Base-by-base conservation (phyloP, 2,888 invertebrate genomes). In the Noctua comes region DNA sequence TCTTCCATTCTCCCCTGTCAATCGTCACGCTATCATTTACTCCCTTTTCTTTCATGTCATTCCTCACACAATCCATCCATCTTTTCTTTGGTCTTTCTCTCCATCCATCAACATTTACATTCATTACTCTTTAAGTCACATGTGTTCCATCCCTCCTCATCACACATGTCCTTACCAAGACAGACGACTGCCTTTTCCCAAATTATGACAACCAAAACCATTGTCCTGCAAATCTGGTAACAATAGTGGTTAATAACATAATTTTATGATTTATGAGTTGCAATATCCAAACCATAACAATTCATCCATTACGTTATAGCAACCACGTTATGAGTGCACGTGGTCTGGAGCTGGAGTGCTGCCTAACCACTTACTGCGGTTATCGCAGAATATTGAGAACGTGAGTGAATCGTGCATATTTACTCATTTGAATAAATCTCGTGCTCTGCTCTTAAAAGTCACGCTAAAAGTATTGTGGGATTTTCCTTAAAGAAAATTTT, bases 281-380 rank as follows among this genome's bases (percentile, higher is more conserved):
- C 43, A 62, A 27, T 68, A 43, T 51, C 21, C 11, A 57, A 78
- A 36, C 64, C n/a, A 59, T 18, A 27, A 68, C 57, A 57, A 36
- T 79, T 40, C 46, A 31, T 75, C 4, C 31, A 57, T 48, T 51
- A 31, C 57, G 31, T 73, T 68, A 62, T 46, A 36, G 43, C 36
- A 51, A 70, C 70, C 73, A 54, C 79, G 21, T 16, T 48, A 83
- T 31, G 36, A 66, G 40, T 68, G 73, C 84, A 83, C 79, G 70
- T 76, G 83, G 70, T 24, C 76, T 71, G 65, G 59, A 79, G 66
- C 76, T 79, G 68, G 65, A 83, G 66, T 71, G 8, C 73, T 66
- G 75, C 79, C 72, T 70, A 68, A 84, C 79, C 74, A 83, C 75
- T 83, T 40, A 66, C 0, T 62, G 46, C 40, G 54, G 62, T 70